These are phyloP conservation scores for Leptocoma aspasia DNA, from an alignment of 2,113 vertebrate species.

Conservation along the genomic window DNA sequence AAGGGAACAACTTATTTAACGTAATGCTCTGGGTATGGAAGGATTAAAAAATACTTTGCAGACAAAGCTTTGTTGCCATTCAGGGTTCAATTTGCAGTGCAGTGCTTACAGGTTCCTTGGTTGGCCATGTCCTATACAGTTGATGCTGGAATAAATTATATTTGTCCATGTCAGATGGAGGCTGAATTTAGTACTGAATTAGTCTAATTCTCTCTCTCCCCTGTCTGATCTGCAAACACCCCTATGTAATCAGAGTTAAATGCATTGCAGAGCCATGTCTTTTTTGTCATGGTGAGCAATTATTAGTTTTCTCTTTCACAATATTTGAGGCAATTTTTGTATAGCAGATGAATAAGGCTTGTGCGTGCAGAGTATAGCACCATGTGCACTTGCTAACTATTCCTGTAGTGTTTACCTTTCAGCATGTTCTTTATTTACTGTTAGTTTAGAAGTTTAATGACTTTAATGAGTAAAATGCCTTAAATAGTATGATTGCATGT, in stretches of 20 bases:
- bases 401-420: neutral
- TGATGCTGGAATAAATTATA: neutral
- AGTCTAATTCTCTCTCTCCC: neutral
- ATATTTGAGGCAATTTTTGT: neutral
- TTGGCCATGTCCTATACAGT: fast-evolving
- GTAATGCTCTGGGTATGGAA: neutral
- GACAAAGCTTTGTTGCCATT: neutral
- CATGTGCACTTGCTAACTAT: neutral
- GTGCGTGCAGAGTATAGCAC: neutral
- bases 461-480: neutral
- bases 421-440: neutral
- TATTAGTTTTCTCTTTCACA: neutral
- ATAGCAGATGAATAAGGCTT: neutral
- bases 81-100: neutral
- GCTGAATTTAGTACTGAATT: neutral
- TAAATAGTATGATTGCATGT: neutral
- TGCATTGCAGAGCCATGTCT: neutral
- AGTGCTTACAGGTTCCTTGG: neutral
- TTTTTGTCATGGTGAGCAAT: neutral
- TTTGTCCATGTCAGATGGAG: neutral
- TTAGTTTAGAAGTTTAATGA: neutral
- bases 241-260: neutral
- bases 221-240: neutral
- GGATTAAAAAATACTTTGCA: neutral
- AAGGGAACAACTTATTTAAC: neutral